These are phyloP conservation scores for Amphiura filiformis DNA, from an alignment of 35 echinoderm and acorn worm species.

Conservation along the genomic window DNA sequence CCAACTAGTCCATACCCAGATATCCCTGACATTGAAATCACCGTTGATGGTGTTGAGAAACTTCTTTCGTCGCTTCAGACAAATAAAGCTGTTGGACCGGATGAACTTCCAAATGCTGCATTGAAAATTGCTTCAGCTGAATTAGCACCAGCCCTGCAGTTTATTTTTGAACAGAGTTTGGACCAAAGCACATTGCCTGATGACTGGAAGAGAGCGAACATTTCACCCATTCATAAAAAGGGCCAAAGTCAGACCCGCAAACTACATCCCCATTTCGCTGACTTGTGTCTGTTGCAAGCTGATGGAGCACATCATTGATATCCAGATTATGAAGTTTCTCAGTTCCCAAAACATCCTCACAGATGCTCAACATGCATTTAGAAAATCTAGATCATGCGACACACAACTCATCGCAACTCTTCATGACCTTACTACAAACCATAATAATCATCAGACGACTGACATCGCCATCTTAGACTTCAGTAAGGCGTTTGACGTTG, in stretches of 20 bases:
- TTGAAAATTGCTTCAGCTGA: conserved; percentile 33
- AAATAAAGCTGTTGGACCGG: conserved; percentile 38
- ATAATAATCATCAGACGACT: too few relatives aligned
- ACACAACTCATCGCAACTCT: too few relatives aligned
- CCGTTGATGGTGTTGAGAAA: conserved; percentile 32
- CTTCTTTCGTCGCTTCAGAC: conserved; percentile 16
- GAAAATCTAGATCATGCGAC: too few relatives aligned
- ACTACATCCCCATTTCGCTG: conserved; percentile 50
- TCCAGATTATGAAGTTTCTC: too few relatives aligned
- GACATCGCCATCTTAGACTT: too few relatives aligned
- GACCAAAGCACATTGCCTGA: conserved; percentile 17
- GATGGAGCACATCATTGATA: conserved; percentile 41
- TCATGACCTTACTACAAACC: too few relatives aligned
- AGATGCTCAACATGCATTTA: too few relatives aligned
- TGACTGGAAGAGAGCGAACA: conserved; percentile 44
- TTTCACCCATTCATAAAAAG: conserved; percentile 39
- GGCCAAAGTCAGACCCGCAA: not conserved
- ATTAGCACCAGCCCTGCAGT: conserved; percentile 29
- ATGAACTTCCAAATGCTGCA: conserved; percentile 23
- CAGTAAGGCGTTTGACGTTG: too few relatives aligned
- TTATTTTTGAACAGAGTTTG: conserved; percentile 41
- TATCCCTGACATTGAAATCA: conserved; percentile 22
- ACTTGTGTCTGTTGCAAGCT: conserved; percentile 47
- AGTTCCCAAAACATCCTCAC: too few relatives aligned
- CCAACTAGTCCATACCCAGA: not conserved